These are phyloP conservation scores for Macrosteles quadrilineatus DNA, from an alignment of 1,140 invertebrate species.

Conservation along the genomic window DNA sequence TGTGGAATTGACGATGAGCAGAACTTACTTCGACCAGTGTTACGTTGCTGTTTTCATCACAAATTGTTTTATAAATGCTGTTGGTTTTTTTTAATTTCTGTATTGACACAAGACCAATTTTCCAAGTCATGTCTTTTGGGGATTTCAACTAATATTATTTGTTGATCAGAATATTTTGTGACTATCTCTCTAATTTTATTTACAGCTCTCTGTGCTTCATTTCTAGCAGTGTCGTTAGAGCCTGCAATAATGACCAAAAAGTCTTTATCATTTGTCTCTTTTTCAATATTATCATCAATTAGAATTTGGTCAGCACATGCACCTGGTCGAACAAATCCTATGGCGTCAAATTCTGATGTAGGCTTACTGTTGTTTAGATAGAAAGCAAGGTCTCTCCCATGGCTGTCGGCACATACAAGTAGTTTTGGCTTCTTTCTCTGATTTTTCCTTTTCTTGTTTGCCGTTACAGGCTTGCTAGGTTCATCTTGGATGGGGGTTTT, in stretches of 20 bases:
- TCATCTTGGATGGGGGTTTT: no score
- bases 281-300: neutral
- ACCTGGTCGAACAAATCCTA: no score
- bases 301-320: no score
- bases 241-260: neutral
- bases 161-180: neutral
- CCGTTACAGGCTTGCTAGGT: no score
- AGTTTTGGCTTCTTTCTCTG: no score
- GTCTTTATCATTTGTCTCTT: neutral
- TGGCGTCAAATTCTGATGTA: no score
- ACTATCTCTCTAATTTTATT: neutral
- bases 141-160: neutral
- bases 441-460: no score
- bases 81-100: conserved; percentile 15
- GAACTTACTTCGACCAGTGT: conserved; percentile 22
- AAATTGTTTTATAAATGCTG: neutral
- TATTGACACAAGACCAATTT: conserved; percentile 24
- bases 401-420: no score
- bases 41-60: neutral
- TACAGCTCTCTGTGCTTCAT: neutral
- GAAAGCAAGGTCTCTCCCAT: no score
- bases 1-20: neutral
- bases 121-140: conserved; percentile 21
- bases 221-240: neutral
- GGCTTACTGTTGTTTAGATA: no score